These are phyloP conservation scores for Syrista parreyssii DNA, from an alignment of 2,888 invertebrate species.

Conservation along the genomic window DNA sequence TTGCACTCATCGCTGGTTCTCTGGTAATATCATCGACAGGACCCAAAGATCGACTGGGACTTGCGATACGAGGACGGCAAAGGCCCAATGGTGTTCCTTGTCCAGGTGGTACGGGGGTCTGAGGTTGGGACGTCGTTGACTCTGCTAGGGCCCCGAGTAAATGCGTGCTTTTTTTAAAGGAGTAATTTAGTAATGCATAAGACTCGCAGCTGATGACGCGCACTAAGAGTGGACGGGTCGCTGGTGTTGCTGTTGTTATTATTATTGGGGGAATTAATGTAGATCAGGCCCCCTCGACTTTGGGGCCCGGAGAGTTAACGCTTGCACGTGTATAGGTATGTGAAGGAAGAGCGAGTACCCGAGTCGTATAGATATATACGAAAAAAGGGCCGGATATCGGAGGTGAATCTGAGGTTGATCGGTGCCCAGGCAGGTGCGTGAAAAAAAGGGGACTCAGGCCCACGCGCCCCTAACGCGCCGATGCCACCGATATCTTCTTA, in stretches of 20 bases:
- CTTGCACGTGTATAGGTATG: background rate
- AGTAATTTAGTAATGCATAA: conserved; percentile 8
- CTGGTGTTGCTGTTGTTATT: conserved; percentile 33
- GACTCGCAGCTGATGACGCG: conserved; percentile 3
- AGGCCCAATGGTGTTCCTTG: background rate
- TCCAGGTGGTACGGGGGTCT: background rate
- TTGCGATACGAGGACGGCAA: background rate
- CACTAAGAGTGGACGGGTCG: background rate
- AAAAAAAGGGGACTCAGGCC: conserved; percentile 32
- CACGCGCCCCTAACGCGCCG: conserved; percentile 55
- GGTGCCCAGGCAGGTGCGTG: conserved; percentile 21
- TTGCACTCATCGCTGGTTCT: background rate
- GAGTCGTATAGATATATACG: background rate
- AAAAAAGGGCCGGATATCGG: conserved; percentile 38
- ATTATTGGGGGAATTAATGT: conserved; percentile 36
- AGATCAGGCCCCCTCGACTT: conserved; percentile 20
- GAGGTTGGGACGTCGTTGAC: background rate
- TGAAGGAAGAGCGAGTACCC: background rate
- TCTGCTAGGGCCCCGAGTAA: background rate
- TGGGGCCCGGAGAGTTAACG: background rate
- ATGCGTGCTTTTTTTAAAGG: background rate
- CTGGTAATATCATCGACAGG: background rate
- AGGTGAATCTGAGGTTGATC: conserved; percentile 48
- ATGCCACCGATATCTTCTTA: conserved; percentile 58
- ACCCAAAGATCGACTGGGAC: background rate